These are phyloP conservation scores for Polypterus bichir DNA, from an alignment of 2,113 vertebrate genomes.

Conservation along the genomic window DNA sequence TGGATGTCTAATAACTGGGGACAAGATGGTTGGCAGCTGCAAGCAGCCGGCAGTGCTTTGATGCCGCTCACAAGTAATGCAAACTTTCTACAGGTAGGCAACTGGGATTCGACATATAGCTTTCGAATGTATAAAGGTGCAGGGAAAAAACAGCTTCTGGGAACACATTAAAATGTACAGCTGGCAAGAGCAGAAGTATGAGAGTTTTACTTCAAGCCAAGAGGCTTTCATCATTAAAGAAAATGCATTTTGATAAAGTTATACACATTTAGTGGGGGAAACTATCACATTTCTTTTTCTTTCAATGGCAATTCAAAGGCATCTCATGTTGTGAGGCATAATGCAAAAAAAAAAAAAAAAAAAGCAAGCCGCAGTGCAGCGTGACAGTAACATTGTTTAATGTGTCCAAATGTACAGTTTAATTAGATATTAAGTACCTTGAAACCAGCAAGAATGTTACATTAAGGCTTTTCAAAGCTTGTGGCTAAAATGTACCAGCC, in stretches of 20 bases:
- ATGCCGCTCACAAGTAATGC: constrained; percentile 58
- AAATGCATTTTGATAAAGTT: constrained; percentile 37
- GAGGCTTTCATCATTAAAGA: constrained; percentile 43
- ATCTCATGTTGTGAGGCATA: background rate
- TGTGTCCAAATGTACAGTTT: too few relatives aligned
- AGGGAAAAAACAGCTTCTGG: constrained; percentile 26
- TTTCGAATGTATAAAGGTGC: constrained; percentile 19
- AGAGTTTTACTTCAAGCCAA: constrained; percentile 35
- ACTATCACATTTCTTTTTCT: constrained; percentile 14
- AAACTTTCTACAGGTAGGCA: constrained; percentile 65
- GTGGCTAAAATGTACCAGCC: too few relatives aligned
- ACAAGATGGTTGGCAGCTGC: constrained; percentile 80
- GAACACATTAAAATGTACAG: constrained; percentile 45
- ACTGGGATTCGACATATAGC: constrained; percentile 44
- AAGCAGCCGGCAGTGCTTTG: constrained; percentile 63
- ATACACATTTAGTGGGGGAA: constrained; percentile 38
- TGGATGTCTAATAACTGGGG: constrained; percentile 84
- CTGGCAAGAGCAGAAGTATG: constrained; percentile 37
- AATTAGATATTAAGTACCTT: too few relatives aligned
- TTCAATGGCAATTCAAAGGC: background rate
- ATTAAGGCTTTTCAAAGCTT: too few relatives aligned
- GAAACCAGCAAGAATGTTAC: too few relatives aligned
- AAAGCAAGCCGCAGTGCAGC: background rate
- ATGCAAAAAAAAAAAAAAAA: background rate
- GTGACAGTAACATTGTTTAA: too few relatives aligned